Evolutionary conservation across 2,888 invertebrate genomes (phyloP), one percentile per base, ranked within the genome.

Genomic region (Acleris literana): DNA sequence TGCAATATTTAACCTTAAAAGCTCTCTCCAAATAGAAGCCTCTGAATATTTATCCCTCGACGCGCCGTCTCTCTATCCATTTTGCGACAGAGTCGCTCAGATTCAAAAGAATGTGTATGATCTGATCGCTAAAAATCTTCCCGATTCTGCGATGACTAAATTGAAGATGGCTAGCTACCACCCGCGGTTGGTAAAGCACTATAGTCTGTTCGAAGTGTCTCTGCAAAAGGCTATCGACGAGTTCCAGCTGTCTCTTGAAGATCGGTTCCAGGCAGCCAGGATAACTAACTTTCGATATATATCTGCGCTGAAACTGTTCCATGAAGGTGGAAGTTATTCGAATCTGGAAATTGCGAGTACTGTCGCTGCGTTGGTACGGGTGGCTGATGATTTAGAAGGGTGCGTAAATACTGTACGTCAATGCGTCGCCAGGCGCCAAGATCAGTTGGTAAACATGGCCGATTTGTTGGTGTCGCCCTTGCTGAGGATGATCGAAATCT

Each of bases 111-210:
- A 76, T 39, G 78, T 89, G 57, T 72, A 85, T 52, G 65, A 70
- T 16, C 58, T 84, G 11, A 17, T 79, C 20, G 55, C 62, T 3
- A 71, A 74, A 48, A 79, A 82, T 46, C 71, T 75, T 5, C 11
- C 79, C 1, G 76, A 85, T 52, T 73, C 74, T 33, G 87, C 86
- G 78, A 67, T 76, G 0, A 85, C 79, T 66, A 79, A 74, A n/a
- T 70, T 89, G 11, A 90, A 87, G 76, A 84, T 90, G 84, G 71
- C 68, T 22, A 92, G 91, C 72, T 90, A 87, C 68, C 77, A 77
- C 2, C 67, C 74, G 3, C 85, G 91, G 5, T 72, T 92, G 54
- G 18, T 66, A 2, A 86, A 82, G 69, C 79, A 88, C 69, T 80
- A 80, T 3, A 65, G 69, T n/a, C 70, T 80, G 7, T 91, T 85